Conservation (phyloP, 2,888 invertebrate species). For the Dione vanillae region DNA sequence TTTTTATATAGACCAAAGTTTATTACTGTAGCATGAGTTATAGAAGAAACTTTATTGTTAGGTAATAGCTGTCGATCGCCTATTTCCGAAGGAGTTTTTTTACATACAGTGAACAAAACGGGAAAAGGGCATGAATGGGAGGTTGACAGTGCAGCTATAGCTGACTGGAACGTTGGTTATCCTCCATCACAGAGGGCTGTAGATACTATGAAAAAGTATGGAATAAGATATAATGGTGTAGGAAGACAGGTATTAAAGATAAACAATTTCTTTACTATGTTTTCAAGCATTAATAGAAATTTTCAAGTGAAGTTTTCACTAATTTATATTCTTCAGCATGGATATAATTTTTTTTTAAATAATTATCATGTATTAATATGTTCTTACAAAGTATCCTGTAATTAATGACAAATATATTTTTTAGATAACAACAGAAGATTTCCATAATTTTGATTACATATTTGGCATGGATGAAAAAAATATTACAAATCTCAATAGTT, state of each 20-base stretch:
- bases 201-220: constrained; percentile 39
- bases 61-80: constrained; percentile 44
- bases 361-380: too few relatives aligned
- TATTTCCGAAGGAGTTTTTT: constrained; percentile 43
- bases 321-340: too few relatives aligned
- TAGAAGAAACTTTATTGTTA: background rate
- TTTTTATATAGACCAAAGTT: background rate
- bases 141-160: constrained; percentile 43
- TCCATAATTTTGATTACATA: constrained; percentile 40
- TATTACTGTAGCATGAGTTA: background rate
- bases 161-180: constrained; percentile 43
- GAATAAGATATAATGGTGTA: constrained; percentile 38
- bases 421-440: constrained; percentile 39
- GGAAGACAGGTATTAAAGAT: constrained; percentile 37
- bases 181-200: constrained; percentile 34
- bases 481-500: constrained; percentile 31
- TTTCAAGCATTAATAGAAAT: background rate
- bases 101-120: constrained; percentile 41
- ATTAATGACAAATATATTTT: background rate
- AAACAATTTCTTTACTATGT: background rate
- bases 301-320: background rate
- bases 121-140: constrained; percentile 41
- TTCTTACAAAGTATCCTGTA: too few relatives aligned
- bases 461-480: constrained; percentile 43
- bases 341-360: too few relatives aligned